These are phyloP conservation scores for Delphinapterus leucas DNA, from an alignment of 2,113 vertebrate species.

Conservation along the genomic window DNA sequence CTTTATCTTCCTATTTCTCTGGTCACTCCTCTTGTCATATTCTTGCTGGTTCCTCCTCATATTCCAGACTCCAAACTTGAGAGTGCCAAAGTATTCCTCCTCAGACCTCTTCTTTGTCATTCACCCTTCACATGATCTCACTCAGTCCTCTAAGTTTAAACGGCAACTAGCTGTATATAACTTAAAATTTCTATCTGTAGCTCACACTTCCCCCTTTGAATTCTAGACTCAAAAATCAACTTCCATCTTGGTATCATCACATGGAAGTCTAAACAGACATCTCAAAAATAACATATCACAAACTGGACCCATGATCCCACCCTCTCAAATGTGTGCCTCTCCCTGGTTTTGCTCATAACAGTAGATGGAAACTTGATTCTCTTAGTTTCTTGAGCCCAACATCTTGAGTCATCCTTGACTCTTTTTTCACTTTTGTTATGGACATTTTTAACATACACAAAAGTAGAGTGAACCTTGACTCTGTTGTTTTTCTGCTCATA, in stretches of 20 bases:
- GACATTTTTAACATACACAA: background rate
- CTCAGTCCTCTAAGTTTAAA: background rate
- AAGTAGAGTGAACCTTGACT: background rate
- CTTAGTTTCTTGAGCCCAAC: background rate
- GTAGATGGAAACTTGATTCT: background rate
- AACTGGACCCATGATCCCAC: background rate
- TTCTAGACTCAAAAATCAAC: background rate
- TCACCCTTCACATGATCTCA: background rate
- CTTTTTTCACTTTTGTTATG: background rate
- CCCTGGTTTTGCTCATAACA: background rate
- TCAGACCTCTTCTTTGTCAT: background rate
- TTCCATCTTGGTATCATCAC: background rate
- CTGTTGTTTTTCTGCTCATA: background rate
- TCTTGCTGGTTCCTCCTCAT: background rate
- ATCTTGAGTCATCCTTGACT: background rate
- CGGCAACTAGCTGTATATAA: background rate
- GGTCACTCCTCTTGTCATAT: background rate
- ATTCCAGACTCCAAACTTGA: background rate
- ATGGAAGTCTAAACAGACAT: background rate
- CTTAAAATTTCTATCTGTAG: background rate
- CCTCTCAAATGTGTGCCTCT: background rate
- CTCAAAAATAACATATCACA: background rate
- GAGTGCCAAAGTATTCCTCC: background rate
- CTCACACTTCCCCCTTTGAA: background rate
- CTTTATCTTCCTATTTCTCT: background rate